Percentiles rank a stretch among this genome's conserved stretches.
Evolutionary conservation across 1,140 invertebrate genomes (phyloP).

Genomic region (Nasonia vitripennis): DNA sequence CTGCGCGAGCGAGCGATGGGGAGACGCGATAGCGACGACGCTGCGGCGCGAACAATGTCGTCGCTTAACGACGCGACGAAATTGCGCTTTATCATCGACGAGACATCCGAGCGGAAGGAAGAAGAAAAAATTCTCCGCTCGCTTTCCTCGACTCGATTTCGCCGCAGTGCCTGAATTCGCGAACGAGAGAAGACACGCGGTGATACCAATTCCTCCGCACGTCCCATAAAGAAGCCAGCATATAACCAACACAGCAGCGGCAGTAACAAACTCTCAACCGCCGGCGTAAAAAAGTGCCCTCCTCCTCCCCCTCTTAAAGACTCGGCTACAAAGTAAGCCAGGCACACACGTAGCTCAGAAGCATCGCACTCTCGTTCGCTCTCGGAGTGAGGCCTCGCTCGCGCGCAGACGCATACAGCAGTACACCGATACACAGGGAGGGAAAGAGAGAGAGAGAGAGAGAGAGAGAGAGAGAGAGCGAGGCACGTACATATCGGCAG

Average conservation of each 20-base stretch:
- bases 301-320: neutral
- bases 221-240: neutral
- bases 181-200: too few species aligned
- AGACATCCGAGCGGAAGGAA: too few species aligned
- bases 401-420: neutral
- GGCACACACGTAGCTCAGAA: neutral
- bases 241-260: neutral
- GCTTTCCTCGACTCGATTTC: too few species aligned
- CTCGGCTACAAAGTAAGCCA: neutral
- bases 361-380: neutral
- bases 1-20: neutral
- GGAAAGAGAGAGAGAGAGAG: neutral
- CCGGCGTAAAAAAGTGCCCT: constrained; percentile 2
- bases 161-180: too few species aligned
- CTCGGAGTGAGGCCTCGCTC: neutral
- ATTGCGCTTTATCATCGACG: too few species aligned
- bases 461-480: constrained; percentile 11
- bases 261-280: neutral
- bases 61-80: neutral
- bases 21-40: neutral
- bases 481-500: constrained; percentile 27
- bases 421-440: neutral
- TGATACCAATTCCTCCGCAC: neutral
- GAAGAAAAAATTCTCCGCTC: too few species aligned
- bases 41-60: neutral